Evolutionary conservation across 2,113 vertebrate species (phyloP).

Genomic region (Haemorhous mexicanus): DNA sequence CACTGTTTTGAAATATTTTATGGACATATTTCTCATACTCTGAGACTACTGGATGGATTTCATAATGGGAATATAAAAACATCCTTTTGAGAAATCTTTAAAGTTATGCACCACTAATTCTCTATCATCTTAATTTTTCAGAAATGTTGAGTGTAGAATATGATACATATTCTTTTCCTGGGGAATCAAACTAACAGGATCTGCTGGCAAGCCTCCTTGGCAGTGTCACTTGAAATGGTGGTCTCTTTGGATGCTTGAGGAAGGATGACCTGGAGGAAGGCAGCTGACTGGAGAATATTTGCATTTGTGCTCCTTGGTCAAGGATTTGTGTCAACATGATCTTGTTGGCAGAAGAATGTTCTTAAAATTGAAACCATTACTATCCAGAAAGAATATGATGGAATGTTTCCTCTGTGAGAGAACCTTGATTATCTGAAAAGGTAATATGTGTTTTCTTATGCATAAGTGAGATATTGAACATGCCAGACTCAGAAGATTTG

Average conservation of each 20-base stretch:
- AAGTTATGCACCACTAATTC: conserved; percentile 20
- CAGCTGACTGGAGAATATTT: background rate
- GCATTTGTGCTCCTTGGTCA: background rate
- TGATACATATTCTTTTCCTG: background rate
- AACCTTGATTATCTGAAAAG: background rate
- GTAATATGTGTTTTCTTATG: background rate
- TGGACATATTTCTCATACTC: conserved; percentile 33
- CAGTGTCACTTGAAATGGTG: conserved; percentile 20
- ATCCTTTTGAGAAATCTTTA: conserved; percentile 42
- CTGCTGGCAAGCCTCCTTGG: conserved; percentile 37
- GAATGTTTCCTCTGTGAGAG: background rate
- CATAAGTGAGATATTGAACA: background rate
- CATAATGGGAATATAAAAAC: conserved; percentile 28
- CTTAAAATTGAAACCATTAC: background rate
- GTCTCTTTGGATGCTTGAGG: background rate
- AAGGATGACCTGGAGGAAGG: background rate
- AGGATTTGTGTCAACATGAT: background rate
- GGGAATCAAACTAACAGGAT: background rate
- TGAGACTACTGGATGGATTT: conserved; percentile 51
- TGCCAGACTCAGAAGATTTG: background rate
- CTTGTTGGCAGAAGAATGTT: background rate
- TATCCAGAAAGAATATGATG: background rate
- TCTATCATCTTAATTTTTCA: background rate
- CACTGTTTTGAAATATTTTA: conserved; percentile 29
- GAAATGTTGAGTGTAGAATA: background rate